These are phyloP conservation scores for Prionailurus bengalensis DNA, from an alignment of 2,113 vertebrate genomes.

Conservation along the genomic window DNA sequence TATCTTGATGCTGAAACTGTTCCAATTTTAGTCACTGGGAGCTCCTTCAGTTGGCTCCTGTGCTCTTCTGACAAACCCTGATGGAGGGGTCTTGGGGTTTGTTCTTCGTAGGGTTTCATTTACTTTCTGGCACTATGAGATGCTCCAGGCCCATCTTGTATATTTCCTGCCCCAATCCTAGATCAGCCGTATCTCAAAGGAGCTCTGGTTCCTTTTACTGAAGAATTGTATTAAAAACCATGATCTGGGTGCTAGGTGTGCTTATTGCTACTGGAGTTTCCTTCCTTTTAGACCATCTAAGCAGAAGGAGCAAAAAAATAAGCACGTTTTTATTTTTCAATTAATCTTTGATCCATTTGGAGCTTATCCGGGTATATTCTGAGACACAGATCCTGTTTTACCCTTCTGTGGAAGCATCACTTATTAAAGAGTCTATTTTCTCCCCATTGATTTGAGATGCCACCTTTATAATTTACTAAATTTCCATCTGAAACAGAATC, in stretches of 20 bases:
- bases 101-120: background rate
- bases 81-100: background rate
- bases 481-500: background rate
- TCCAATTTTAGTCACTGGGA: background rate
- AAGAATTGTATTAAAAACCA: background rate
- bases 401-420: background rate
- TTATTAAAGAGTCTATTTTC: constrained; percentile 32
- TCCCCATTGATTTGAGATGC: background rate
- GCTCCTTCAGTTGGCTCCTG: background rate
- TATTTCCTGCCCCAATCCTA: background rate
- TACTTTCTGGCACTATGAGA: background rate
- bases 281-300: background rate
- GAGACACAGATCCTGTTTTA: background rate
- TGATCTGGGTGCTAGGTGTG: background rate
- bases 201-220: background rate
- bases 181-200: background rate
- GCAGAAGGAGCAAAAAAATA: background rate
- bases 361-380: background rate
- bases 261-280: background rate
- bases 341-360: background rate
- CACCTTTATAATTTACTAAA: background rate
- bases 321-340: background rate
- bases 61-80: background rate
- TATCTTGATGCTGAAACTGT: background rate
- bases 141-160: background rate